Conservation (phyloP, 2,888 invertebrate genomes). For the Netelia fuscicornis region DNA sequence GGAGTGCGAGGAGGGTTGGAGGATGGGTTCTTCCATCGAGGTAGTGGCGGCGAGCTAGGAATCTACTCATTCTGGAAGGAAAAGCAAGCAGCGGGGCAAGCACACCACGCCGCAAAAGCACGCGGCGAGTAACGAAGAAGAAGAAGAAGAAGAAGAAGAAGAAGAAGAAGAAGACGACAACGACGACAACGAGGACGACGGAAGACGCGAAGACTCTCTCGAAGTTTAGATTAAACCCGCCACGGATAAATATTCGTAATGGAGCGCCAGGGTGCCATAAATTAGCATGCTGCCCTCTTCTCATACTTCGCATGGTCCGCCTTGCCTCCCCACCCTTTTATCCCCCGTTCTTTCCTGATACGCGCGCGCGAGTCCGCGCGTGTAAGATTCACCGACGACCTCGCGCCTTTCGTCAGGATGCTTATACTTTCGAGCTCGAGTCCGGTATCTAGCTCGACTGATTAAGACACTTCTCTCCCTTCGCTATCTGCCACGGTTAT, state of each 20-base stretch:
- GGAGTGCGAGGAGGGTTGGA: conserved; percentile 41
- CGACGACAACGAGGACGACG: conserved; percentile 60
- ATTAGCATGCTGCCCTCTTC: conserved; percentile 84
- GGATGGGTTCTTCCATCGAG: conserved; percentile 40
- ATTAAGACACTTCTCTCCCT: background rate
- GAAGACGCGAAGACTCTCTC: conserved; percentile 79
- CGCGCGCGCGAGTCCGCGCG: conserved; percentile 25
- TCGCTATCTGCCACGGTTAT: background rate
- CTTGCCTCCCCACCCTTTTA: conserved; percentile 26
- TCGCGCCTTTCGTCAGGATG: conserved; percentile 39
- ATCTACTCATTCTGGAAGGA: conserved; percentile 58
- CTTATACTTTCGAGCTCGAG: background rate
- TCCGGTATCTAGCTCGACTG: conserved; percentile 25
- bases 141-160: conserved; percentile 62
- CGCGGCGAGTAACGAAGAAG: conserved; percentile 59
- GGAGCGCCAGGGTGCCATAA: conserved; percentile 85
- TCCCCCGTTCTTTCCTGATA: conserved; percentile 75
- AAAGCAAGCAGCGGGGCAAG: conserved; percentile 30
- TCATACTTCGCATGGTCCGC: conserved; percentile 39
- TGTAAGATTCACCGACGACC: conserved; percentile 30
- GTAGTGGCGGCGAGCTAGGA: conserved; percentile 56
- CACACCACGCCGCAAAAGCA: conserved; percentile 58
- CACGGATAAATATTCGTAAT: conserved; percentile 85
- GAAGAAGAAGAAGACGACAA: conserved; percentile 46
- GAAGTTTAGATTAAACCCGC: conserved; percentile 85